Percentiles rank a stretch among this genome's conserved stretches.
These are phyloP conservation scores for Cryptosula pallasiana DNA, from an alignment of 2,888 invertebrate species.

Conservation along the genomic window DNA sequence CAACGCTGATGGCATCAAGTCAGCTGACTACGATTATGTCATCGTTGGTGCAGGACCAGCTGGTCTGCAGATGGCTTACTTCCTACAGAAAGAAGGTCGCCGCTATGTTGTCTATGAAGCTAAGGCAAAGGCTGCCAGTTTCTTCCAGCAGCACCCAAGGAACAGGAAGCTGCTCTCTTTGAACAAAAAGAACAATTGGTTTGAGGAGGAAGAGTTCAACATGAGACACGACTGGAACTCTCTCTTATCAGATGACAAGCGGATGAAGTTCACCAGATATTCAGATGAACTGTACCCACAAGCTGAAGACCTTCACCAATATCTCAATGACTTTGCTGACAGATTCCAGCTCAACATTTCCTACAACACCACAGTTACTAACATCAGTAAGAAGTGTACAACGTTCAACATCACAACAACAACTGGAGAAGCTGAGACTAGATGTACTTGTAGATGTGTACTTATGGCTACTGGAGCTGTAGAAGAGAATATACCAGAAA, in stretches of 20 bases:
- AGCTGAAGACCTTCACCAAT: conserved; percentile 24
- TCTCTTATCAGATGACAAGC: conserved; percentile 23
- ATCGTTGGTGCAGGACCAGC: conserved; percentile 55
- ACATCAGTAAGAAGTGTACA: background rate
- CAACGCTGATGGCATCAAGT: no score
- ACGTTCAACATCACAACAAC: background rate
- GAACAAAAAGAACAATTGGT: conserved; percentile 23
- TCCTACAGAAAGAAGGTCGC: conserved; percentile 42
- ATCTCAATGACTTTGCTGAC: conserved; percentile 3
- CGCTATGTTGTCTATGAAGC: conserved; percentile 54
- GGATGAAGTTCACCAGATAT: conserved; percentile 32
- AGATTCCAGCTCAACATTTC: conserved; percentile 19
- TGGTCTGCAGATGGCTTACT: conserved; percentile 54
- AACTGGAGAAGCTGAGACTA: background rate
- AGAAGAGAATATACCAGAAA: conserved; percentile 19
- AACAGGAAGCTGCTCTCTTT: conserved; percentile 24
- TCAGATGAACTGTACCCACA: conserved; percentile 36
- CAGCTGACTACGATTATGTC: conserved; percentile 53
- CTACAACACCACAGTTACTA: background rate
- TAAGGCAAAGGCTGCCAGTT: conserved; percentile 25
- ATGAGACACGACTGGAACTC: conserved; percentile 27
- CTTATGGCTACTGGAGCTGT: conserved; percentile 25
- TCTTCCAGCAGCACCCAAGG: conserved; percentile 22
- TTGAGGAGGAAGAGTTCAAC: conserved; percentile 25
- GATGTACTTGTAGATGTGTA: background rate